These are phyloP conservation scores for Pipistrellus kuhlii DNA, from an alignment of 2,797 vertebrate species.

Conservation along the genomic window DNA sequence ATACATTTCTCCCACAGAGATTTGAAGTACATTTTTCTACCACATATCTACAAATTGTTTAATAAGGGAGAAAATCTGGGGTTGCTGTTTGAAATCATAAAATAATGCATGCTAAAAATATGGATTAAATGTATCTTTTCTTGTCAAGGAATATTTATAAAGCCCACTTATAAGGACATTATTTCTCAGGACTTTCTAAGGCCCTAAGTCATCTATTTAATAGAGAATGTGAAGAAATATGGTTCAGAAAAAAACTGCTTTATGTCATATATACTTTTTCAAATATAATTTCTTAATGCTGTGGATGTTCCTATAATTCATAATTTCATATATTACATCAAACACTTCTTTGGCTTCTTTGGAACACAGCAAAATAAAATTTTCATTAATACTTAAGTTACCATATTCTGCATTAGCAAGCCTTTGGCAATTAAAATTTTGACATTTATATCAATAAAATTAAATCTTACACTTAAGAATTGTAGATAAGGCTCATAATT, in stretches of 20 bases:
- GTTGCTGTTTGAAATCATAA: background rate
- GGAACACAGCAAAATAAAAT: constrained; percentile 62
- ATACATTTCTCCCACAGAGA: background rate
- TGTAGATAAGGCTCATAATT: constrained; percentile 41
- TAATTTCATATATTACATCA: constrained; percentile 5
- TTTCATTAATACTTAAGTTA: constrained; percentile 67
- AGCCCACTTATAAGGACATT: constrained; percentile 16
- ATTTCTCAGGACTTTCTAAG: constrained; percentile 44
- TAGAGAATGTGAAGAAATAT: constrained; percentile 61
- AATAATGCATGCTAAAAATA: constrained; percentile 32
- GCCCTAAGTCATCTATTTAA: constrained; percentile 50
- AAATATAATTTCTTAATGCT: constrained; percentile 69
- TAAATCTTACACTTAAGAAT: constrained; percentile 61
- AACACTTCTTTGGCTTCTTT: background rate
- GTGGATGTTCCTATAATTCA: constrained; percentile 66
- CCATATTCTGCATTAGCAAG: constrained; percentile 11
- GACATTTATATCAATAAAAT: constrained; percentile 58
- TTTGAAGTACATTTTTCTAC: constrained; percentile 41
- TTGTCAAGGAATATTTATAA: constrained; percentile 58
- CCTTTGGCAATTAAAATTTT: constrained; percentile 30
- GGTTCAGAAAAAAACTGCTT: constrained; percentile 55
- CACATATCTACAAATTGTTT: constrained; percentile 44
- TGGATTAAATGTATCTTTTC: constrained; percentile 16
- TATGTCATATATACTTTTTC: constrained; percentile 38
- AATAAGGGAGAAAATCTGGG: background rate